phyloP scores from a whole-genome alignment of 2,888 invertebrate species.

The Steinernema hermaphroditum region DNA sequence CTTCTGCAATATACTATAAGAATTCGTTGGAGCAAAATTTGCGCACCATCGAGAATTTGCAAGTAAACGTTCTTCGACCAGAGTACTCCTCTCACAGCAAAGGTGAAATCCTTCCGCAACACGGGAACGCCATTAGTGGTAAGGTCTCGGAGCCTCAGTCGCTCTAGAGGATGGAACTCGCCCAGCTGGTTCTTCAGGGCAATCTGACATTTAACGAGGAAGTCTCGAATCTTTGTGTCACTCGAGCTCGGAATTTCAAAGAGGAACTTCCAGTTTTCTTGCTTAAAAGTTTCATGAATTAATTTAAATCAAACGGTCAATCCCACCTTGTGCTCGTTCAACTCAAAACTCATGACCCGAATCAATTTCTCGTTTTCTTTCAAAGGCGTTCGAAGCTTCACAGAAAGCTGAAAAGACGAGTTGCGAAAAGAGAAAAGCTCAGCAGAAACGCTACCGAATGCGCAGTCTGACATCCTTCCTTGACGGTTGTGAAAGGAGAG shows the following conservation, averaged over 20 bases:
- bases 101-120: slow-evolving; percentile 24
- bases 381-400: slow-evolving; percentile 50
- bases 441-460: slow-evolving; percentile 11
- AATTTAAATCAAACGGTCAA: no score
- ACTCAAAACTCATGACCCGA: slow-evolving; percentile 46
- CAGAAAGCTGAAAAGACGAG: slow-evolving; percentile 37
- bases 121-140: slow-evolving; percentile 32
- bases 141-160: slow-evolving; percentile 49
- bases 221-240: slow-evolving; percentile 43
- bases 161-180: slow-evolving; percentile 40
- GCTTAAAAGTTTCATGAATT: neutral
- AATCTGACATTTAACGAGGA: slow-evolving; percentile 47
- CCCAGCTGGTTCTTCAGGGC: slow-evolving; percentile 50
- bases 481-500: slow-evolving; percentile 30
- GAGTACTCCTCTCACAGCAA: slow-evolving; percentile 18
- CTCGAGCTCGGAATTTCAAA: slow-evolving; percentile 49
- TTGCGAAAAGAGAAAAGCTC: neutral
- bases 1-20: slow-evolving; percentile 24
- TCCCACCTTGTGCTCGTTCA: slow-evolving; percentile 41
- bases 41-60: slow-evolving; percentile 45
- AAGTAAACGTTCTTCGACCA: slow-evolving; percentile 43
- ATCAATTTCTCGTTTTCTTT: slow-evolving; percentile 49
- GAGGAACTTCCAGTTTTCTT: slow-evolving; percentile 43
- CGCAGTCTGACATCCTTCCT: slow-evolving; percentile 31
- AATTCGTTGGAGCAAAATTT: neutral